Percentiles rank a stretch among this genome's conserved stretches.
Conservation (phyloP, 2,888 invertebrate genomes). For the Coenonympha glycerion region DNA sequence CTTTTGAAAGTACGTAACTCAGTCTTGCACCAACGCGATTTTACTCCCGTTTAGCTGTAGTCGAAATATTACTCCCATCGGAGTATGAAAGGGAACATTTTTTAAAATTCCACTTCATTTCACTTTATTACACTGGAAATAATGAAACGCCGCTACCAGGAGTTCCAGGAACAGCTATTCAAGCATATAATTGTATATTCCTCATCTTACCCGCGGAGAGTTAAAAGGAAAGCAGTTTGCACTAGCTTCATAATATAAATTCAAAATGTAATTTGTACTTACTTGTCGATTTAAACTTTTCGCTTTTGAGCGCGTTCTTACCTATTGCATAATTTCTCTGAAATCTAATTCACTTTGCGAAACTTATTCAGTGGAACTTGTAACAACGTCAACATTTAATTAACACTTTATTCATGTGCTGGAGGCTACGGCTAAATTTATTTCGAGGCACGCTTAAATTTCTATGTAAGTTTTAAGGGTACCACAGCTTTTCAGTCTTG, state of each 20-base stretch:
- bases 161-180: too few species aligned
- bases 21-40: too few species aligned
- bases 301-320: constrained; percentile 25
- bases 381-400: constrained; percentile 32
- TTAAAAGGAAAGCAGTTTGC: constrained; percentile 5
- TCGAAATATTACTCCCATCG: too few species aligned
- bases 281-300: constrained; percentile 23
- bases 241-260: constrained; percentile 13
- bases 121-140: background rate
- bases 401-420: constrained; percentile 29
- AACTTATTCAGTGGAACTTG: constrained; percentile 29
- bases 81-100: too few species aligned
- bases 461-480: constrained; percentile 18
- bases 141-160: background rate
- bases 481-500: background rate
- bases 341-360: constrained; percentile 25
- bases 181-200: background rate
- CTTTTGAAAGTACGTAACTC: too few species aligned
- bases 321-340: constrained; percentile 24
- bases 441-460: constrained; percentile 16
- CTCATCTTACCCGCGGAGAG: constrained; percentile 1
- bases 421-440: constrained; percentile 12
- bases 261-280: constrained; percentile 18
- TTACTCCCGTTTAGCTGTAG: too few species aligned
- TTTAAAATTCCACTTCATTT: too few species aligned